These are phyloP conservation scores for Anoplius nigerrimus DNA, from an alignment of 2,888 invertebrate species.

Conservation along the genomic window DNA sequence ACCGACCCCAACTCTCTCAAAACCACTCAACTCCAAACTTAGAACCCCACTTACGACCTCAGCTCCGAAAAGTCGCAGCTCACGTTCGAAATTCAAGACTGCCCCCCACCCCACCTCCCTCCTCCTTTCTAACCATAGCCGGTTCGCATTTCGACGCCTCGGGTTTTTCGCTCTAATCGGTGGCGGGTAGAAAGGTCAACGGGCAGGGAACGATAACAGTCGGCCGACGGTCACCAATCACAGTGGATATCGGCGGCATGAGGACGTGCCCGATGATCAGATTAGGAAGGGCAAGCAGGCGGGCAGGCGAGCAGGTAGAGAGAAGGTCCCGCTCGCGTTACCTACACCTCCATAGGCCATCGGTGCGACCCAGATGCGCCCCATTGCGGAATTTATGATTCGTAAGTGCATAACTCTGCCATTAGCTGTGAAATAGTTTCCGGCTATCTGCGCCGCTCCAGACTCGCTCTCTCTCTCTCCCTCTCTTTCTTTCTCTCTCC, in stretches of 20 bases:
- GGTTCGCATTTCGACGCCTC: no score
- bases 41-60: no score
- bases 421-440: constrained; percentile 66
- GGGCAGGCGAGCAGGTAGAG: not conserved
- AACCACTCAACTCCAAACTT: no score
- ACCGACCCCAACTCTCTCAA: no score
- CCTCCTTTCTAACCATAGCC: no score
- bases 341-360: not conserved
- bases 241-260: no score
- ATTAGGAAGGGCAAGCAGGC: not conserved
- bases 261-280: no score
- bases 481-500: not conserved
- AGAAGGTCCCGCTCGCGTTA: not conserved
- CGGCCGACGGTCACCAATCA: not conserved
- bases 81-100: no score
- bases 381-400: constrained; percentile 64
- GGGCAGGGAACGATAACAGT: not conserved
- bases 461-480: not conserved
- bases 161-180: no score
- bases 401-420: constrained; percentile 65
- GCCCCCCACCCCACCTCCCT: no score
- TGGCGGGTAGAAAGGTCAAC: no score
- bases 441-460: constrained; percentile 49
- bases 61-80: no score
- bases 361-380: constrained; percentile 36